Base-by-base conservation (phyloP, 2,797 vertebrate species). In the Siniperca scherzeri region DNA sequence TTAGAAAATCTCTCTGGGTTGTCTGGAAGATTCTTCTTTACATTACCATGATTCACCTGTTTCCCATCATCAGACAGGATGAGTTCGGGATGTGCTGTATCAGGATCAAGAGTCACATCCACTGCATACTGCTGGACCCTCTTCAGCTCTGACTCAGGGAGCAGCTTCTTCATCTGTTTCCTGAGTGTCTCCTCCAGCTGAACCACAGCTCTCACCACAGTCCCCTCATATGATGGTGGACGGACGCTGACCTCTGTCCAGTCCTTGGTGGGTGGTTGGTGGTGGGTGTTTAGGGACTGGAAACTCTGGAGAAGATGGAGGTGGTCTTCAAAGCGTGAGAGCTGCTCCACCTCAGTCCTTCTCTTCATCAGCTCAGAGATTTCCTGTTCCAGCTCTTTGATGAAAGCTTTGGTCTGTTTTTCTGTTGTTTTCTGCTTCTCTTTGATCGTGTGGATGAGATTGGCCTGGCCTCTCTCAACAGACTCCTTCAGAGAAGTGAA, bases 61-160 rank as follows among this genome's bases (percentile, higher is more conserved):
- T 85, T 89, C 2, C 42, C 33, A 52, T 87, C 77, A 25, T 42
- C 22, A 81, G 82, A 82, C 66, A 80, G 46, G 59, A 70, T 27
- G 14, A 85, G 80, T 0, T 6, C 0, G 0, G 61, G 73, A 74
- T 80, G 0, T 5, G 81, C 84, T 59, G 84, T 79, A 7, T 86
- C 21, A 64, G 81, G 78, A 71, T 86, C 84, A 14, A 88, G 76
- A 66, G 79, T 86, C 25, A 88, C 65, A n/a, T 84, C 68, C 38
- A 50, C 78, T 36, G 16, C 73, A 53, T 25, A 85, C 65, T 53
- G 27, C 60, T 70, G 80, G 53, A 80, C 1, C 56, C 33, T 76
- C 78, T 38, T 78, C 57, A 85, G 36, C 57, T 88, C 70, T 3
- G 5, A 12, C 1, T 68, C 19, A 19, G n/a, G n/a, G n/a, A 38